These are phyloP conservation scores for Isaurus tuberculatus DNA, from an alignment of 92 coral and sea anemone genomes.

Conservation along the genomic window DNA sequence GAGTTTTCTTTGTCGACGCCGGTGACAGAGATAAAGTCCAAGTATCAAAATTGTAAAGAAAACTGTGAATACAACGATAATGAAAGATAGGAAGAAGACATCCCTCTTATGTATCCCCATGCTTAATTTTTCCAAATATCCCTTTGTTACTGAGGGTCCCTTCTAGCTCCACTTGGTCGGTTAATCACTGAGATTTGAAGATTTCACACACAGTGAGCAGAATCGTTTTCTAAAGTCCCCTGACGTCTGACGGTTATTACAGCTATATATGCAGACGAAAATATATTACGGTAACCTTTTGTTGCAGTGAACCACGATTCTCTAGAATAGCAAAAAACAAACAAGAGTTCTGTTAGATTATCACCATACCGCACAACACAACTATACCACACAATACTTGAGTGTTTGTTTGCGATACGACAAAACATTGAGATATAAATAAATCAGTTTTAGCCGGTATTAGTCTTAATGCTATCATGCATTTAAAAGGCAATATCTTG, in stretches of 20 bases:
- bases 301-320: not conserved
- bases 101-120: conserved; percentile 10
- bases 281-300: not conserved
- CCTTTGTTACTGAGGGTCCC: not conserved
- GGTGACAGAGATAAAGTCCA: conserved; percentile 41
- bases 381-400: not conserved
- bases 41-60: conserved; percentile 14
- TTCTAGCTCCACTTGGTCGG: not conserved
- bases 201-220: not conserved
- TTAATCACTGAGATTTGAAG: not conserved
- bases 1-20: conserved; percentile 35
- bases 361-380: not conserved
- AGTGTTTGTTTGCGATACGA: not conserved
- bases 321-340: not conserved
- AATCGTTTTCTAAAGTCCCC: not conserved
- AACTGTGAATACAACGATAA: conserved; percentile 6
- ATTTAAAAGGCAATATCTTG: not conserved
- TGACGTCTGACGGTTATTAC: not conserved
- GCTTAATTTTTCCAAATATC: not conserved
- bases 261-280: not conserved
- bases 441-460: not conserved
- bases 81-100: not conserved
- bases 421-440: not conserved
- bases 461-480: not conserved
- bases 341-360: not conserved